phyloP scores from a whole-genome alignment of 2,888 invertebrate species.

The Branchellion lobata region DNA sequence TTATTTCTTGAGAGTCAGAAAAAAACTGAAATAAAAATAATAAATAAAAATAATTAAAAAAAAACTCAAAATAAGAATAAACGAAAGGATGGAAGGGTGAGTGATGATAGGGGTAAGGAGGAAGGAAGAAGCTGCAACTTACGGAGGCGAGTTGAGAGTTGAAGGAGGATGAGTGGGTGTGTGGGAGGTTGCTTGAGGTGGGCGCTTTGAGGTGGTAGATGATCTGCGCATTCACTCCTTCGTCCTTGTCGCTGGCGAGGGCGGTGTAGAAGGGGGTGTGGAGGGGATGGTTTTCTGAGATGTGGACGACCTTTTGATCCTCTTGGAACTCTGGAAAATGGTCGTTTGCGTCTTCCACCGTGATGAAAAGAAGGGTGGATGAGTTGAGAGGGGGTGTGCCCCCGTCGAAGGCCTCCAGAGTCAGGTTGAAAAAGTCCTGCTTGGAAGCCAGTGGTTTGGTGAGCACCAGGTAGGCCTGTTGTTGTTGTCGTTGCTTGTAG shows the following conservation, averaged over 20 bases:
- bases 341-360: conserved; percentile 54
- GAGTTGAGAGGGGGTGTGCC: conserved; percentile 51
- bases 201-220: conserved; percentile 37
- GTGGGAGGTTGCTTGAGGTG: too few relatives aligned
- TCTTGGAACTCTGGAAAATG: conserved; percentile 52
- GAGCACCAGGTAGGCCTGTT: conserved; percentile 30
- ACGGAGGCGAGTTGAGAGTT: conserved; percentile 7
- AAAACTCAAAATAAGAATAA: too few relatives aligned
- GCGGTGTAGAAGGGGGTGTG: conserved; percentile 53
- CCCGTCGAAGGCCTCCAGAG: conserved; percentile 49
- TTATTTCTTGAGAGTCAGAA: too few relatives aligned
- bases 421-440: conserved; percentile 51
- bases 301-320: conserved; percentile 51
- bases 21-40: too few relatives aligned
- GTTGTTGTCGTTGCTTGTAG: background rate
- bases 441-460: conserved; percentile 52
- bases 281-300: conserved; percentile 52
- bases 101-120: background rate
- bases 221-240: conserved; percentile 49
- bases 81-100: background rate
- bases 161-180: too few relatives aligned
- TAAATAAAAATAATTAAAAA: too few relatives aligned
- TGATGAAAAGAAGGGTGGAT: conserved; percentile 51
- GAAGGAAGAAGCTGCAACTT: too few relatives aligned
- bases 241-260: conserved; percentile 53